These are phyloP conservation scores for Psittacara wagleri DNA, from an alignment of 2,113 vertebrate species.

Conservation along the genomic window DNA sequence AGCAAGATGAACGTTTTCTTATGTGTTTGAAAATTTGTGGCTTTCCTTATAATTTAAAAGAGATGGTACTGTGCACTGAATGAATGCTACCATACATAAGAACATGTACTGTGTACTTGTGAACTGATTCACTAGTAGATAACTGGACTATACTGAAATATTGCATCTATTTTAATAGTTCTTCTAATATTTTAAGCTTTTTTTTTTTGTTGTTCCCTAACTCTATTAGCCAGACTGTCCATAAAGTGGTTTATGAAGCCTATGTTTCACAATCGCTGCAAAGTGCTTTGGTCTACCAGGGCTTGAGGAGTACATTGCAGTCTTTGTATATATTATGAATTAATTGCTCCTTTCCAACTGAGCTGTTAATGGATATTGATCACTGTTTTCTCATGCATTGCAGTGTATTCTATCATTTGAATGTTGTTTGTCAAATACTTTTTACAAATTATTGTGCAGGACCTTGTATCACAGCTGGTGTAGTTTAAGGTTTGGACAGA, in stretches of 20 bases:
- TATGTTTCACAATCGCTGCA: conserved; percentile 47
- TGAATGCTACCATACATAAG: background rate
- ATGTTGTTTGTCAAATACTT: conserved; percentile 73
- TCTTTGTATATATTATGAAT: conserved; percentile 42
- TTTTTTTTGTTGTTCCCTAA: conserved; percentile 42
- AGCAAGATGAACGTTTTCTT: background rate
- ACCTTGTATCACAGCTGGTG: conserved; percentile 81
- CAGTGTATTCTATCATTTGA: conserved; percentile 25
- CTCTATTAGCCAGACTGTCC: conserved; percentile 67
- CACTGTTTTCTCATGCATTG: conserved; percentile 52
- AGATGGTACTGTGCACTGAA: background rate
- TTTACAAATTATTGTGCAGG: conserved; percentile 70
- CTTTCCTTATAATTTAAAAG: conserved; percentile 16
- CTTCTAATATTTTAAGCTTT: conserved; percentile 11
- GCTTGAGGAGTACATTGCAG: conserved; percentile 28
- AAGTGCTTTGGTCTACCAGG: conserved; percentile 29
- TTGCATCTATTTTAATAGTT: conserved; percentile 36
- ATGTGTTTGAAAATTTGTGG: conserved; percentile 34
- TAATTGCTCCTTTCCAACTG: conserved; percentile 29
- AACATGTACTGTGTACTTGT: conserved; percentile 26
- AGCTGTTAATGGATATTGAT: conserved; percentile 62
- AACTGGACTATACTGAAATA: conserved; percentile 13
- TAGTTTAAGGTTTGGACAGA: conserved; percentile 84
- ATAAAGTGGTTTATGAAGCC: conserved; percentile 52
- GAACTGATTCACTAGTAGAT: conserved; percentile 24